Conservation (phyloP, 2,888 invertebrate species). For the Neria commutata region DNA sequence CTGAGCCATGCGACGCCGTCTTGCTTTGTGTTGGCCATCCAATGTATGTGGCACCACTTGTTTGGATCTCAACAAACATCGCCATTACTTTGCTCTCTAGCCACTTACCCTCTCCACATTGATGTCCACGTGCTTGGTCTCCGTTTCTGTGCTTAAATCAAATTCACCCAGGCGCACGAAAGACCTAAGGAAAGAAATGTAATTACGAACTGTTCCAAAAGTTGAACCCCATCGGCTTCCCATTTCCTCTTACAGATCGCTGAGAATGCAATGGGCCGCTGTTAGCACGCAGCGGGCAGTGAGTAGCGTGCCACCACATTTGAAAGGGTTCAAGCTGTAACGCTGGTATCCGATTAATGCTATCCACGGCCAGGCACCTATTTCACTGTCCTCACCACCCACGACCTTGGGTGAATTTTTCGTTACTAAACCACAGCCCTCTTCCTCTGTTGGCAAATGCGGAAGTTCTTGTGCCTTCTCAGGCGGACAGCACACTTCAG, state of each 20-base stretch:
- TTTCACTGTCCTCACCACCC: slow-evolving; percentile 70
- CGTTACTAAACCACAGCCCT: slow-evolving; percentile 69
- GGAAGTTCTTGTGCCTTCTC: slow-evolving; percentile 11
- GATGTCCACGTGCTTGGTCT: slow-evolving; percentile 67
- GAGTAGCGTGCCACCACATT: slow-evolving; percentile 62
- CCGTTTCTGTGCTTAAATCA: slow-evolving; percentile 68
- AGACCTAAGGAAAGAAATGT: slow-evolving; percentile 65
- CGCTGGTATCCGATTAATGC: slow-evolving; percentile 71
- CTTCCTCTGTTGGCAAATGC: slow-evolving; percentile 46
- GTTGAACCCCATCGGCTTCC: neutral
- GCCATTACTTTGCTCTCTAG: neutral
- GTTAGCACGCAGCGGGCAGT: slow-evolving; percentile 70
- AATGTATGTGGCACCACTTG: too few relatives aligned
- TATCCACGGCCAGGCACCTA: slow-evolving; percentile 80
- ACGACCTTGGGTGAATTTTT: slow-evolving; percentile 67
- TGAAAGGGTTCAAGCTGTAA: slow-evolving; percentile 48
- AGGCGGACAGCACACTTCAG: slow-evolving; percentile 44
- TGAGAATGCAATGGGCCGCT: slow-evolving; percentile 46
- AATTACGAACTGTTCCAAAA: neutral
- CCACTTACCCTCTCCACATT: slow-evolving; percentile 62
- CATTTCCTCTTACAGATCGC: slow-evolving; percentile 42
- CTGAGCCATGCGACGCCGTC: too few relatives aligned
- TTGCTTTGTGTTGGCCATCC: too few relatives aligned
- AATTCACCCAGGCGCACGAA: slow-evolving; percentile 77
- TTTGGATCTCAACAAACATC: too few relatives aligned